A percentile compares a stretch with the other conserved stretches of the same genome.
These are phyloP conservation scores for Anhinga rufa DNA, from an alignment of 2,113 vertebrate genomes.

Conservation along the genomic window DNA sequence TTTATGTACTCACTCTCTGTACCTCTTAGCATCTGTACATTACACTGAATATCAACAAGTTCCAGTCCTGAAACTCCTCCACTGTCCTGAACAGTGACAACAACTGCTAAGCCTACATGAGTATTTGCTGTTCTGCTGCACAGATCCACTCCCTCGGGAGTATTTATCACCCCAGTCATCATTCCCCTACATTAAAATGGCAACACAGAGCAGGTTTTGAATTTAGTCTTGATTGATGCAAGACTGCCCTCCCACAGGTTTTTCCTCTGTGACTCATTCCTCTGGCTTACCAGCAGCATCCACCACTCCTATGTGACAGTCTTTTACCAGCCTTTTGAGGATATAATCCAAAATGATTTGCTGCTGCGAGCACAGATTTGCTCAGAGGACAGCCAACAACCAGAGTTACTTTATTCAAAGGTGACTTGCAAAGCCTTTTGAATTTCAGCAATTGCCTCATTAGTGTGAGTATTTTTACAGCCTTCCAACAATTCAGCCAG, in stretches of 20 bases:
- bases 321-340: background rate
- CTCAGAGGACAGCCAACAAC: background rate
- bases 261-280: background rate
- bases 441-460: background rate
- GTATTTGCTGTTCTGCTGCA: background rate
- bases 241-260: background rate
- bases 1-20: background rate
- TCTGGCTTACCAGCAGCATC: background rate
- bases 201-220: background rate
- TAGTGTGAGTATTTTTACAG: background rate
- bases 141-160: background rate
- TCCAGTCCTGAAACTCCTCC: background rate
- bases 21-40: background rate
- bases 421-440: background rate
- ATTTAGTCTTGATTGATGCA: background rate
- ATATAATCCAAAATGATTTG: background rate
- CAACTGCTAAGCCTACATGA: background rate
- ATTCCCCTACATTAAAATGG: background rate
- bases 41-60: background rate
- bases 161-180: background rate
- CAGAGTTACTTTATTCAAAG: background rate
- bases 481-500: background rate
- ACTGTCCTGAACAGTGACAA: background rate
- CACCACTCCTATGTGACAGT: background rate
- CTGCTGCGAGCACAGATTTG: background rate